Evolutionary conservation across 2,888 invertebrate species (phyloP).

Genomic region (Subacronicta megacephala): DNA sequence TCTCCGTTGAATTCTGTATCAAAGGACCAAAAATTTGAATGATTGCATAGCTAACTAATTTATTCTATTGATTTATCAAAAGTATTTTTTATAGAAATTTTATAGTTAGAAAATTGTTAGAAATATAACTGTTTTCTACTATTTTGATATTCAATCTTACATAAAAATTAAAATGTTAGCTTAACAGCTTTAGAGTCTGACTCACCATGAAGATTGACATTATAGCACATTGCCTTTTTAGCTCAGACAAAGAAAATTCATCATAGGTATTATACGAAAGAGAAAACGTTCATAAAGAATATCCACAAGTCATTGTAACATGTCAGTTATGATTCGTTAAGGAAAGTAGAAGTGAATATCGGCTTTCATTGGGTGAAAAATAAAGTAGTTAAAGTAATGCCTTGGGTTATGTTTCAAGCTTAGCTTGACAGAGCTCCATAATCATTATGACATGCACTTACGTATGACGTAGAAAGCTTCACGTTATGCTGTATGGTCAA

Average conservation of each 20-base stretch:
- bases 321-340: constrained; percentile 25
- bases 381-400: constrained; percentile 36
- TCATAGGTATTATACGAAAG: constrained; percentile 23
- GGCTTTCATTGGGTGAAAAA: constrained; percentile 22
- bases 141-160: no score
- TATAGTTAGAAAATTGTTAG: no score
- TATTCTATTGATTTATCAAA: no score
- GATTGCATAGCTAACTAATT: no score
- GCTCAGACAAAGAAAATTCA: no score
- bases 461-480: constrained; percentile 30
- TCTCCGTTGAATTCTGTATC: no score
- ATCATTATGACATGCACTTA: constrained; percentile 38
- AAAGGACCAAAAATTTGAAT: no score
- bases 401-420: constrained; percentile 15
- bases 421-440: constrained; percentile 19
- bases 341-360: constrained; percentile 36
- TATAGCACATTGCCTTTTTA: not conserved
- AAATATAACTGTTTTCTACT: no score
- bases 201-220: not conserved
- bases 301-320: constrained; percentile 16
- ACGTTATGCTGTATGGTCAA: constrained; percentile 5
- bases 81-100: no score
- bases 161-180: no score
- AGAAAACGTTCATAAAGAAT: constrained; percentile 38
- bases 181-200: not conserved